A percentile compares a stretch with the other conserved stretches of the same genome.
Conservation (phyloP, 2,113 vertebrate species). For the Oncorhynchus gorbuscha region DNA sequence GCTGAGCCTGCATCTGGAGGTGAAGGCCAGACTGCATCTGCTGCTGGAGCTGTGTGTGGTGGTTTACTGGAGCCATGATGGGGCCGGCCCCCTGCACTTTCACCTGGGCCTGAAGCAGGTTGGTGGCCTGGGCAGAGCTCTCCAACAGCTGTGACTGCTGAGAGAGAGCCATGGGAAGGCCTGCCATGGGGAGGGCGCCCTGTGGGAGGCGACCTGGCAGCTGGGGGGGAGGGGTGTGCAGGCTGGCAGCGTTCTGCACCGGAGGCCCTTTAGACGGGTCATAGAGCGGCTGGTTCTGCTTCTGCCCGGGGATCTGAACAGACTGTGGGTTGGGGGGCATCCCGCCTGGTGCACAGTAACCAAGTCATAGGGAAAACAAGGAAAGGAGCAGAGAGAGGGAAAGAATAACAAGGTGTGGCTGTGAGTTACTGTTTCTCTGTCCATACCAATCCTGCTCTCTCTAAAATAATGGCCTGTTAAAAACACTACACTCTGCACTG, state of each 20-base stretch:
- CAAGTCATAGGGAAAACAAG: slow-evolving; percentile 51
- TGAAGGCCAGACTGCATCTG: slow-evolving; percentile 79
- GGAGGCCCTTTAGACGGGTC: slow-evolving; percentile 91
- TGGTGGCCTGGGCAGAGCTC: slow-evolving; percentile 55
- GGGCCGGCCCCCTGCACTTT: slow-evolving; percentile 74
- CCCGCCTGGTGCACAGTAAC: slow-evolving; percentile 74
- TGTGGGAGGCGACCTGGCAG: slow-evolving; percentile 79
- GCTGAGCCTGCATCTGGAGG: slow-evolving; percentile 74
- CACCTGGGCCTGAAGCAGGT: slow-evolving; percentile 76
- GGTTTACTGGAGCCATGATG: slow-evolving; percentile 69
- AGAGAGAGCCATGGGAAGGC: slow-evolving; percentile 77
- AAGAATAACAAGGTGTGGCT: slow-evolving; percentile 19
- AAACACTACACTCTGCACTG: background rate
- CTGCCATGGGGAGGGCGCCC: slow-evolving; percentile 70
- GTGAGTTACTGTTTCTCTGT: background rate
- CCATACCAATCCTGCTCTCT: slow-evolving; percentile 4
- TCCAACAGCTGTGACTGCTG: slow-evolving; percentile 81
- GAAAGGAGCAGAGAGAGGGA: slow-evolving; percentile 43
- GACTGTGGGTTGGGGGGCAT: slow-evolving; percentile 80
- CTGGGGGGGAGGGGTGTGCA: slow-evolving; percentile 81
- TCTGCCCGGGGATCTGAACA: slow-evolving; percentile 79
- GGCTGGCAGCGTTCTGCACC: slow-evolving; percentile 82
- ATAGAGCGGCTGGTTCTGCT: slow-evolving; percentile 83
- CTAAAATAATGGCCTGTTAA: slow-evolving; percentile 10
- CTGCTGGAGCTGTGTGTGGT: slow-evolving; percentile 80